These are phyloP conservation scores for Thecocarcelia acutangulata DNA, from an alignment of 2,888 invertebrate species.

Conservation along the genomic window DNA sequence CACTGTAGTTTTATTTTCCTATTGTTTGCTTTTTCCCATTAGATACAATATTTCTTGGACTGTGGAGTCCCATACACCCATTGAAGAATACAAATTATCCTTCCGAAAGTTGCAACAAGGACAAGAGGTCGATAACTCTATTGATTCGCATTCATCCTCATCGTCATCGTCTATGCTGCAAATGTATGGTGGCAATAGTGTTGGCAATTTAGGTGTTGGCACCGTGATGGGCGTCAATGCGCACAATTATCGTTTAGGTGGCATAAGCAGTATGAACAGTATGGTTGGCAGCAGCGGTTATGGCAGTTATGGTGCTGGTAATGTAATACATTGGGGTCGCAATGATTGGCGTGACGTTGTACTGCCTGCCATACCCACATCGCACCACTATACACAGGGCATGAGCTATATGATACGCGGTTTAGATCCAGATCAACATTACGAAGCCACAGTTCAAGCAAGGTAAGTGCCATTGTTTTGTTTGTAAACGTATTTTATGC, in stretches of 20 bases:
- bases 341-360: conserved; percentile 84
- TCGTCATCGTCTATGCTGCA: conserved; percentile 77
- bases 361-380: conserved; percentile 82
- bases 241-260: conserved; percentile 78
- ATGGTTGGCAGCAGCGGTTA: conserved; percentile 73
- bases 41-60: conserved; percentile 87
- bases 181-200: conserved; percentile 74
- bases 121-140: conserved; percentile 82
- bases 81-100: conserved; percentile 86
- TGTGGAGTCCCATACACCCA: conserved; percentile 86
- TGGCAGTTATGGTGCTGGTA: conserved; percentile 76
- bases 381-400: conserved; percentile 84
- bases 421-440: conserved; percentile 85
- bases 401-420: conserved; percentile 86
- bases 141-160: conserved; percentile 79
- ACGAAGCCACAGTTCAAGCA: conserved; percentile 86
- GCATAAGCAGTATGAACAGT: conserved; percentile 71
- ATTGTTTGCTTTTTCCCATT: conserved; percentile 70
- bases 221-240: conserved; percentile 71
- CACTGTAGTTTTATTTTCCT: conserved; percentile 21
- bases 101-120: conserved; percentile 85
- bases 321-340: conserved; percentile 81
- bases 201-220: conserved; percentile 58
- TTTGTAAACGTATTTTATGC: neutral
- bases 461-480: conserved; percentile 78